Percentiles rank a stretch among this genome's conserved stretches.
phyloP scores from a whole-genome alignment of 2,797 vertebrate genomes.

The Nannoperca australis region DNA sequence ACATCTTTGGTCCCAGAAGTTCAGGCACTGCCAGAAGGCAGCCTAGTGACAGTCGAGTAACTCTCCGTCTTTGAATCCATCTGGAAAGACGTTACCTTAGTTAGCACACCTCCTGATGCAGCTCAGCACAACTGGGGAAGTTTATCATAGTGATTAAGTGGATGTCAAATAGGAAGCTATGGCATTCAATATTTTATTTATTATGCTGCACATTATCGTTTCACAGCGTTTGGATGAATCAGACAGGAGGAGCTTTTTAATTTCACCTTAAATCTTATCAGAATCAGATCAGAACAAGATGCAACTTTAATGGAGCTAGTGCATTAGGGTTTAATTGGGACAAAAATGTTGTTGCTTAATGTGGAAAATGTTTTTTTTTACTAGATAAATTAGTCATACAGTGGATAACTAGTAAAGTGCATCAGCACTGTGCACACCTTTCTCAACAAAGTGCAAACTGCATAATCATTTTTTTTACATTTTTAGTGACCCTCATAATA shows the following conservation, averaged over 20 bases:
- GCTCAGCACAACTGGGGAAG: slow-evolving; percentile 25
- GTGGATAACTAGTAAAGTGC: slow-evolving; percentile 14
- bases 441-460: neutral
- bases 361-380: neutral
- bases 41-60: slow-evolving; percentile 49
- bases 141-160: slow-evolving; percentile 44
- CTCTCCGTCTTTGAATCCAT: slow-evolving; percentile 52
- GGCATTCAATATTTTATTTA: slow-evolving; percentile 80
- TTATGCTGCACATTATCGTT: slow-evolving; percentile 69
- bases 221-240: slow-evolving; percentile 66
- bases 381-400: slow-evolving; percentile 34
- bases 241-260: slow-evolving; percentile 80
- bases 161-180: slow-evolving; percentile 53
- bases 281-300: slow-evolving; percentile 62
- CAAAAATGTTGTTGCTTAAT: slow-evolving; percentile 52
- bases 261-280: slow-evolving; percentile 77
- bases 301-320: slow-evolving; percentile 60
- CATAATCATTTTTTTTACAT: neutral
- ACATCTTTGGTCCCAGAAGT: slow-evolving; percentile 53
- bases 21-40: slow-evolving; percentile 54
- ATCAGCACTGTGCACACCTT: slow-evolving; percentile 1
- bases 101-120: slow-evolving; percentile 32
- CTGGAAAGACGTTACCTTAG: slow-evolving; percentile 41
- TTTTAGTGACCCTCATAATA: neutral
- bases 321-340: slow-evolving; percentile 65